Evolutionary conservation across 1,140 invertebrate species (phyloP), one percentile per base, ranked within the genome.

Genomic region (Akabosia matsudoensis): DNA sequence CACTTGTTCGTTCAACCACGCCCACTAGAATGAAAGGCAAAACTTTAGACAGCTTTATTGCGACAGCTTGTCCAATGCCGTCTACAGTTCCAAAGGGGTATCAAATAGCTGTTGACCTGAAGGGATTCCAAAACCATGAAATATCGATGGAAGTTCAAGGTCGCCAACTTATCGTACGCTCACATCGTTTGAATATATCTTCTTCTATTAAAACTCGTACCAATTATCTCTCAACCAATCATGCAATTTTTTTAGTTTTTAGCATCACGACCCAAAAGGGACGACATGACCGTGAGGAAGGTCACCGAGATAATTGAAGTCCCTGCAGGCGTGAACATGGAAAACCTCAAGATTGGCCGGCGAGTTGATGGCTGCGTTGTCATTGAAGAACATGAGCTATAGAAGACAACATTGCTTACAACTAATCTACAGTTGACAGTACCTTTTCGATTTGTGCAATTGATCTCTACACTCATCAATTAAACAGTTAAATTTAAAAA

Each of bases 341-440:
- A 72, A 34, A 72, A 72, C 45, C 37, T 72, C 7, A 72, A 72
- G 45, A 51, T 72, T 45, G 70, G 33, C 1, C n/a, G 70, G 30
- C 70, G 34, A 13, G 33, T 37, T 22, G 70, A 72, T 37, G 70
- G 70, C 4, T 45, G 10, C 24, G 33, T 72, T 7, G 4, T 72
- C 16, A 24, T 72, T 45, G 33, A 72, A 22, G 33, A 72, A 22
- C 22, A 56, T 56, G 54, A 56, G 3, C 7, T 18, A 45, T 45
- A 18, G n/a, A n/a, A n/a, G n/a, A n/a, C n/a, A n/a, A n/a, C n/a
- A n/a, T n/a, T n/a, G n/a, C n/a, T n/a, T n/a, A n/a, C n/a, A n/a
- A n/a, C n/a, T n/a, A n/a, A n/a, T n/a, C n/a, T n/a, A n/a, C n/a
- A n/a, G n/a, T n/a, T n/a, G n/a, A n/a, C n/a, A n/a, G n/a, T n/a